Base-by-base conservation (phyloP, 1,140 invertebrate genomes). In the Drosophila auraria region DNA sequence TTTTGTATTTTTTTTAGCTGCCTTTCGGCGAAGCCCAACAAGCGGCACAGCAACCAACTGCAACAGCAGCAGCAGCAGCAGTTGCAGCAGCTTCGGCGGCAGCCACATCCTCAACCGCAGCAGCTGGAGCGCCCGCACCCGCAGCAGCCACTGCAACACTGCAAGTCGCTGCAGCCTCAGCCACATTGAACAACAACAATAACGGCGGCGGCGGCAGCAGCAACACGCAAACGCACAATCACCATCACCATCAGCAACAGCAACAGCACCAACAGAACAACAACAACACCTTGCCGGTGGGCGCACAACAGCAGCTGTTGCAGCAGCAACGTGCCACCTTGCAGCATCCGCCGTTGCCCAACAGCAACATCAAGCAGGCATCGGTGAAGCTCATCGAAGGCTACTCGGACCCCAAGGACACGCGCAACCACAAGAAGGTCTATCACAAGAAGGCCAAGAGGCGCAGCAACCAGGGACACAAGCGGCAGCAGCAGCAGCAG, bases 351-450 rank as follows among this genome's bases (percentile, higher is more conserved):
- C 92, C 92, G 49, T 45, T 90, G 76, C 92, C 87, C 14, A 90
- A 90, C 23, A 90, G 82, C 73, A 91, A 86, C 57, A 92, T 92
- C 33, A 91, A 91, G 59, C 91, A 92, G 45, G 91, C 91, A 27
- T 92, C 91, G 23, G 90, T 93, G 25, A 93, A 93, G 68, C 75
- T 93, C 5, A 93, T 93, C 57, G 92, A 93, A 60, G 92, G 92
- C 23, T 93, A 93, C 15, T 93, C 92, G 3, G 92, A 93, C 71
- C 92, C 92, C 2, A 93, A 93, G 70, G 92, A 93, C 40, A 82
- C 92, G 38, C 86, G 87, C 8, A 79, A 84, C 23, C 91, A 92
- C 61, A 92, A 92, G 61, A 92, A 92, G 76, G 91, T 91, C 57
- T 91, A 87, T 27, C 91, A 92, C 71, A 92, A 92, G 70, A 92